Evolutionary conservation across 2,888 invertebrate species (phyloP), one percentile per base, ranked within the genome.

Genomic region (Ectobius pallidus): DNA sequence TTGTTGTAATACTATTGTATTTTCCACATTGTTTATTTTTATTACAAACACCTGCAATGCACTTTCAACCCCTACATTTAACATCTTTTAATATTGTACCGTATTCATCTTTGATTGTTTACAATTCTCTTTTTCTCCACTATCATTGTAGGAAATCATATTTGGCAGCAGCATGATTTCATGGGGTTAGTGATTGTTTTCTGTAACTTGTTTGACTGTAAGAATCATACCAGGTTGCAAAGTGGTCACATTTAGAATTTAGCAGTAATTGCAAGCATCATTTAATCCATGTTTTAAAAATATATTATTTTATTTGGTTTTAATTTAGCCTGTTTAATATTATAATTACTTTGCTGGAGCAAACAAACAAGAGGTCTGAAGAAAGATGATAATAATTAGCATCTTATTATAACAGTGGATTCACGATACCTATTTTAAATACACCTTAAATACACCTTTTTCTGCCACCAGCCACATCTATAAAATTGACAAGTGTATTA

Each of bases 1-100:
- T 65, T 46, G 46, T 46, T 65, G 65, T 65, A 65, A 20, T 65
- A 65, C 2, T 30, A 52, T 3, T 18, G 16, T 58, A 6, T 14
- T 58, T 14, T 32, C 30, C 30, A 58, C n/a, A n/a, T 58, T 58
- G 34, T 34, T 22, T 16, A 52, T 2, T 30, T 3, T 30, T 58
- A 25, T 52, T 34, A n/a, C 30, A 20, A 52, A 9, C 25, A 25
- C 52, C 20, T 25, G 20, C 14, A 52, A 20, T 25, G 22, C 11
- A 49, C 49, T 49, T 49, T 14, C 3, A 49, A 22, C 27, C 27
- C 9, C 27, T 55, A 16, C 22, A 7, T 34, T 34, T 34, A 6
- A 34, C 34, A 34, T 34, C 11, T 11, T 34, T 6, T 34, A 34
- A 34, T 34, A 34, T 34, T 34, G 34, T 34, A 34, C 34, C n/a